Evolutionary conservation across 2,888 invertebrate genomes (phyloP), one percentile per base, ranked within the genome.

Genomic region (Pammene fasciana): DNA sequence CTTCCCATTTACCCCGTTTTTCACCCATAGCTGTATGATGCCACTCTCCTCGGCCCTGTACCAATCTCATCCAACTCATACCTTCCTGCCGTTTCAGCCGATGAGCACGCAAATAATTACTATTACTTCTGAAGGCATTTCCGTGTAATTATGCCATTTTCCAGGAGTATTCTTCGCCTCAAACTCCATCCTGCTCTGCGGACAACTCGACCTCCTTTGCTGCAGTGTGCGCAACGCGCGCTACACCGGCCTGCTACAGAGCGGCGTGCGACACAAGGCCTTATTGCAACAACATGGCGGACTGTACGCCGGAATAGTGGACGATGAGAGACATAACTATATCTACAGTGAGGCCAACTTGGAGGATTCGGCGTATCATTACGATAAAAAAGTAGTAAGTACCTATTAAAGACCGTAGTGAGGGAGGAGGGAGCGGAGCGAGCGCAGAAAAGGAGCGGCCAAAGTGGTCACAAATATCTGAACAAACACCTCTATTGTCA

Each of bases 101-200:
- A 26, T n/a, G n/a, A n/a, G n/a, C n/a, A n/a, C n/a, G n/a, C n/a
- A n/a, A n/a, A n/a, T 3, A 26, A 26, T 26, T 26, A 26, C 26
- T 26, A 26, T 26, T 26, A 26, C 1, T 26, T 26, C 26, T 26
- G 1, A 43, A 13, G 11, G 13, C 1, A 4, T 43, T 10, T 11
- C 43, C n/a, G 10, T 14, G 0, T 16, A 36, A n/a, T 11, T 9
- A 41, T 26, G 26, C 26, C 4, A 57, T 13, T 43, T 61, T 68
- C 45, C 74, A 91, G 92, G 91, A 16, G 89, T 90, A 48, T 88
- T 90, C 72, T 91, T 89, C 75, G 90, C 88, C 0, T 78, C 83
- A 0, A 89, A 89, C 72, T 82, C 90, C 0, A 90, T 91, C 64
- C 72, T 92, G 1, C 81, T 92, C 43, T 92, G 92, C 76, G 92